phyloP scores from a whole-genome alignment of 2,113 vertebrate genomes.

The Tyto alba region DNA sequence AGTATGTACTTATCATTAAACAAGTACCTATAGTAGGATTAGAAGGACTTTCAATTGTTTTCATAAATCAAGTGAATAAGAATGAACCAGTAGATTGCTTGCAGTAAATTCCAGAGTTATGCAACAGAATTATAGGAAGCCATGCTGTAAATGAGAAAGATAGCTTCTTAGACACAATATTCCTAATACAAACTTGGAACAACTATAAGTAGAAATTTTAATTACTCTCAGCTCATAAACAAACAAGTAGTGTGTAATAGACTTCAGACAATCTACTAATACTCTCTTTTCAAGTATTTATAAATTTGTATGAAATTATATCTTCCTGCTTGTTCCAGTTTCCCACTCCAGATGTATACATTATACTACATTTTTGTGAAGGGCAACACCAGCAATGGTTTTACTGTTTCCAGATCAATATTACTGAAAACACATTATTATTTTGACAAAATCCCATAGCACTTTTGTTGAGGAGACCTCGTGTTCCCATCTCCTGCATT shows the following conservation, averaged over 20 bases:
- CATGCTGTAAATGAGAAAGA: not conserved
- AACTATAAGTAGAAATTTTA: not conserved
- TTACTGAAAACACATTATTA: fast-evolving
- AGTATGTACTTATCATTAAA: not conserved
- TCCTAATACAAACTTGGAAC: not conserved
- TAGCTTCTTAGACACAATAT: not conserved
- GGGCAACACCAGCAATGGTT: not conserved
- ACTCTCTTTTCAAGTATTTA: not conserved
- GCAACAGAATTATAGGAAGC: not conserved
- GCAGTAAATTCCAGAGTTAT: not conserved
- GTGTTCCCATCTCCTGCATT: fast-evolving
- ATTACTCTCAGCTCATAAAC: not conserved
- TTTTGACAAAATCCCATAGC: not conserved
- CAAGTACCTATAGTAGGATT: not conserved
- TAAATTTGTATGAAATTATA: not conserved
- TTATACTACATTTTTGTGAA: not conserved
- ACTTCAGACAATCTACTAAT: not conserved
- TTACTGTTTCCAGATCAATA: not conserved
- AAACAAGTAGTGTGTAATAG: not conserved
- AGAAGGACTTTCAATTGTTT: not conserved
- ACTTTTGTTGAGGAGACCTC: not conserved
- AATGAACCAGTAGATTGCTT: not conserved
- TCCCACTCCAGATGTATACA: not conserved
- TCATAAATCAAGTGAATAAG: not conserved
- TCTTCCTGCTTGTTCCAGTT: not conserved